These are phyloP conservation scores for Grammomys surdaster DNA, from an alignment of 2,113 vertebrate genomes.

Conservation along the genomic window DNA sequence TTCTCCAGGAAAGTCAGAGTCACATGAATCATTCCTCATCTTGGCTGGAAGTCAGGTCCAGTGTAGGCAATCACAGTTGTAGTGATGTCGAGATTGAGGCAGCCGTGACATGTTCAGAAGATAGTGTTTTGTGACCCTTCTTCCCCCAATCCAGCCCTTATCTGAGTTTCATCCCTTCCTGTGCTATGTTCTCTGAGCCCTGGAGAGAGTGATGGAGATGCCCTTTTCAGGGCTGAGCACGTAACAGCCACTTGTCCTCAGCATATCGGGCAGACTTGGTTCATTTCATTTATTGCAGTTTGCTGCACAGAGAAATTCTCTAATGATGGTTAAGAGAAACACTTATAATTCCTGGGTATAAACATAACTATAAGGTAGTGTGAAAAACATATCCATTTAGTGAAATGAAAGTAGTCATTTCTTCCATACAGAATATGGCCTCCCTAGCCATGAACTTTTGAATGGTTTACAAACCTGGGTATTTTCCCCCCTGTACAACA, in stretches of 20 bases:
- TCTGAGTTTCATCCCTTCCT: background rate
- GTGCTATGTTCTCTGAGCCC: background rate
- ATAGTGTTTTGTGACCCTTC: background rate
- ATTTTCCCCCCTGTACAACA: background rate
- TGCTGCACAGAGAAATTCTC: background rate
- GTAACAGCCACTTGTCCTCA: background rate
- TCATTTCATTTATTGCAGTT: background rate
- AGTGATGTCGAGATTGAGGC: background rate
- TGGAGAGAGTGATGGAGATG: background rate
- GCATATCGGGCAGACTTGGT: background rate
- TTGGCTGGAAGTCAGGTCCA: background rate
- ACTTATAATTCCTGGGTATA: background rate
- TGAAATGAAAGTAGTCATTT: background rate
- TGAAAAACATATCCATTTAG: background rate
- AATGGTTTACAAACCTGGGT: background rate
- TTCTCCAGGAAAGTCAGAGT: background rate
- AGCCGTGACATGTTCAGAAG: background rate
- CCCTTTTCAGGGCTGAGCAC: too few species aligned
- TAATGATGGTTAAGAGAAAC: background rate
- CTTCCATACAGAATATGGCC: background rate
- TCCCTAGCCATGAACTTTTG: background rate
- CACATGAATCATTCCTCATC: background rate
- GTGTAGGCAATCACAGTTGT: background rate
- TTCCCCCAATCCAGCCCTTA: background rate
- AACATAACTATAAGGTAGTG: background rate